Evolutionary conservation across 2,888 invertebrate species (phyloP).

Genomic region (Hemithea aestivaria): DNA sequence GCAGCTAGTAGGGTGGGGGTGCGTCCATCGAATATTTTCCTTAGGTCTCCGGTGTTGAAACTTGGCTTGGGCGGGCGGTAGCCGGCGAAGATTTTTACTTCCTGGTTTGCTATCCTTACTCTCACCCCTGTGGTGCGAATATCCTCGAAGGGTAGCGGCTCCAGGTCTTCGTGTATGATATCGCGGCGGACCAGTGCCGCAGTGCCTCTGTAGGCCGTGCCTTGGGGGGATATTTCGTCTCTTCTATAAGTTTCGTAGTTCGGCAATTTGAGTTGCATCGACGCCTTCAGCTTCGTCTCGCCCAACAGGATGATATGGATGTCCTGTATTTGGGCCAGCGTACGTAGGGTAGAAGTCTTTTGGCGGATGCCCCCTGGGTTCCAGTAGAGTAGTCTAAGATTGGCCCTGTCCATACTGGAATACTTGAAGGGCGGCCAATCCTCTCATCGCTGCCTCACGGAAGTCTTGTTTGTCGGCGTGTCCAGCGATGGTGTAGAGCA

Average conservation of each 20-base stretch:
- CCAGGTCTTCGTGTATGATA: background rate
- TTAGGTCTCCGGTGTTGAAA: background rate
- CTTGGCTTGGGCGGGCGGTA: background rate
- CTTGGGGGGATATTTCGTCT: background rate
- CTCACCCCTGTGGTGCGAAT: background rate
- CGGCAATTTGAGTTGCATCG: background rate
- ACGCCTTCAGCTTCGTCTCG: background rate
- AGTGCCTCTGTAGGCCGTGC: background rate
- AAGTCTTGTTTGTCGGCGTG: background rate
- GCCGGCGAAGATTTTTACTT: slow-evolving; percentile 1
- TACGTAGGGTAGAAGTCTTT: background rate
- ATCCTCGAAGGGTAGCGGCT: background rate
- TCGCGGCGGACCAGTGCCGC: background rate
- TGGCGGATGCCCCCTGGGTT: slow-evolving; percentile 1
- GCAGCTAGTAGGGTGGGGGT: background rate
- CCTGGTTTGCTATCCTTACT: background rate
- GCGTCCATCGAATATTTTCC: background rate
- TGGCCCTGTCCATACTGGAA: too few relatives aligned
- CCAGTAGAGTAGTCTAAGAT: slow-evolving; percentile 1
- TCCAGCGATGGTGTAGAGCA: slow-evolving; percentile 1
- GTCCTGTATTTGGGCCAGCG: background rate
- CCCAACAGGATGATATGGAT: background rate
- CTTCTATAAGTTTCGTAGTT: background rate
- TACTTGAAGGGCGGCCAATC: too few relatives aligned
- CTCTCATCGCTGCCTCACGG: background rate